Conservation (phyloP, 2,888 invertebrate genomes). For the Terebella lapidaria region DNA sequence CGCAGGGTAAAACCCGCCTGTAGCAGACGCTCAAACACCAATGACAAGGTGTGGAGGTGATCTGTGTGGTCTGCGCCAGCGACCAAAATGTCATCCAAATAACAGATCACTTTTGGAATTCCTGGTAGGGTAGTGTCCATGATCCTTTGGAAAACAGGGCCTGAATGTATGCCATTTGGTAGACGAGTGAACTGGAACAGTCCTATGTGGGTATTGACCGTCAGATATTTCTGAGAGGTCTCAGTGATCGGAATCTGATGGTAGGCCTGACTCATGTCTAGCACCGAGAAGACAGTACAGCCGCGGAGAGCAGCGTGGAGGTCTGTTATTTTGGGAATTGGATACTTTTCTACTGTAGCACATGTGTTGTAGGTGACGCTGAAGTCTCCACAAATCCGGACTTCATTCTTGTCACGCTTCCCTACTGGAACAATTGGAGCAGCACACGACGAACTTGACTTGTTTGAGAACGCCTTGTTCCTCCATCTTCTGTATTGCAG, state of each 20-base stretch:
- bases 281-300: not conserved
- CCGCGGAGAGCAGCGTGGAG: not conserved
- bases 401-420: not conserved
- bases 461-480: not conserved
- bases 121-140: not conserved
- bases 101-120: not conserved
- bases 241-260: not conserved
- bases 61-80: not conserved
- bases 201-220: constrained; percentile 4
- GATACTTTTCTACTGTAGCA: not conserved
- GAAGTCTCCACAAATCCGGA: constrained; percentile 4
- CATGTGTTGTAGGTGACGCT: not conserved
- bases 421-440: not conserved
- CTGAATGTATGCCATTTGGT: not conserved
- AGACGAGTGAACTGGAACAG: not conserved
- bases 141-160: not conserved
- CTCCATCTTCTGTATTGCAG: not conserved
- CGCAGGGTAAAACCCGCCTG: not conserved
- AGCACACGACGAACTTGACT: not conserved
- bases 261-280: constrained; percentile 2
- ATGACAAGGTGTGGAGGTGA: not conserved
- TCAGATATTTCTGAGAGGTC: not conserved
- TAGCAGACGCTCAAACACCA: not conserved
- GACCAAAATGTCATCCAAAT: constrained; percentile 1
- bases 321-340: not conserved